phyloP scores from a whole-genome alignment of 1,140 invertebrate genomes.

The Hycleus cichorii region DNA sequence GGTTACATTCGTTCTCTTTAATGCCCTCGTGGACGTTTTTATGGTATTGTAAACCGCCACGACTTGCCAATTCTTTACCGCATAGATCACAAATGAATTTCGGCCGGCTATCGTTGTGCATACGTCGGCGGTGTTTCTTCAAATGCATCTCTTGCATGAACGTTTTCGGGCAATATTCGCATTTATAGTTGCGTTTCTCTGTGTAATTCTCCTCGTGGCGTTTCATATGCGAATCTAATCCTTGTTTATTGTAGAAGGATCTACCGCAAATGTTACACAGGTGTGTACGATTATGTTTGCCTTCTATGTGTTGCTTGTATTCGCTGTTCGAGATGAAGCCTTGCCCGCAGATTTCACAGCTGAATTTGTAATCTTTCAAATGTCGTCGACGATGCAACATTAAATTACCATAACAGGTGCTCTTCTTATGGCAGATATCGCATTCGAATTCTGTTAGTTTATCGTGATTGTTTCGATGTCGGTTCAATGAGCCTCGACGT shows the following conservation, averaged over 20 bases:
- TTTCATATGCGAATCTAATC: slow-evolving; percentile 25
- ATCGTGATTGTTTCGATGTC: slow-evolving; percentile 43
- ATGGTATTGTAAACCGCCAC: no score
- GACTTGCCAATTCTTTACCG: neutral
- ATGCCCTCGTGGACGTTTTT: no score
- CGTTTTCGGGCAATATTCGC: neutral
- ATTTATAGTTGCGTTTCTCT: neutral
- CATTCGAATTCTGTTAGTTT: slow-evolving; percentile 34
- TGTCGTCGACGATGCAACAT: slow-evolving; percentile 57
- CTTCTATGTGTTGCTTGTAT: slow-evolving; percentile 31
- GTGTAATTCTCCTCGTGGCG: slow-evolving; percentile 19
- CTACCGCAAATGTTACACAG: slow-evolving; percentile 33
- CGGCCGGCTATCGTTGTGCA: slow-evolving; percentile 3
- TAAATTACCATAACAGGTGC: slow-evolving; percentile 59
- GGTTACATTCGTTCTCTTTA: no score
- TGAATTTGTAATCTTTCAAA: slow-evolving; percentile 43
- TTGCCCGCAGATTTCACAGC: slow-evolving; percentile 28
- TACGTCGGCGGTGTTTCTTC: no score
- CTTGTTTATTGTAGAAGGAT: slow-evolving; percentile 28
- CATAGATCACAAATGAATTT: slow-evolving; percentile 32
- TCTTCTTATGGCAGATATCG: slow-evolving; percentile 46
- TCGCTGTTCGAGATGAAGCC: slow-evolving; percentile 34
- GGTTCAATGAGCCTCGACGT: slow-evolving; percentile 21
- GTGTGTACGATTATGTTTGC: slow-evolving; percentile 16
- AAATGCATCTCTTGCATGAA: neutral